A percentile compares a stretch with the other conserved stretches of the same genome.
phyloP scores from a whole-genome alignment of 1,140 invertebrate genomes.

The Panonychus citri region DNA sequence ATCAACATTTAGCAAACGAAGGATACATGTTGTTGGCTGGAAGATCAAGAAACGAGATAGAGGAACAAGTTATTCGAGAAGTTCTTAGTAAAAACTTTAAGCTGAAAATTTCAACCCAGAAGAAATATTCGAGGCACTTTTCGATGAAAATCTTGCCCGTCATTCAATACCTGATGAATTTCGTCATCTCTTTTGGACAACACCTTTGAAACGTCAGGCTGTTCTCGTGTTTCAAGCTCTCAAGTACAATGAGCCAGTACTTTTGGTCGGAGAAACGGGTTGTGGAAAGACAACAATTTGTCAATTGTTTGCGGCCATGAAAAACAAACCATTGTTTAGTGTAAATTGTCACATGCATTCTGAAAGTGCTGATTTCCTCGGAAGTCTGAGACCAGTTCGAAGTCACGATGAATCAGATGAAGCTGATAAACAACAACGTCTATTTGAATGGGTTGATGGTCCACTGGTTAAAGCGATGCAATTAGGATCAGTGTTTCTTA shows the following conservation, averaged over 20 bases:
- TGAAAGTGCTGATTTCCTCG: constrained; percentile 90
- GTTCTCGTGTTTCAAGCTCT: constrained; percentile 70
- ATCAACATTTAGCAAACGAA: constrained; percentile 88
- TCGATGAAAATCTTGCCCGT: constrained; percentile 7
- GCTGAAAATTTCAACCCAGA: constrained; percentile 37
- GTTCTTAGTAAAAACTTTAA: constrained; percentile 67
- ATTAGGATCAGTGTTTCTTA: constrained; percentile 61
- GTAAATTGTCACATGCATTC: constrained; percentile 98
- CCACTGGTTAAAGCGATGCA: constrained; percentile 77
- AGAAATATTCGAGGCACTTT: constrained; percentile 37
- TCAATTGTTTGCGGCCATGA: constrained; percentile 51
- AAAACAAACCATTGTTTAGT: constrained; percentile 37
- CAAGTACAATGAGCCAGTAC: constrained; percentile 72
- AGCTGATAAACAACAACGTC: constrained; percentile 19
- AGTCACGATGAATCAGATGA: constrained; percentile 20
- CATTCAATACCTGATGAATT: constrained; percentile 28
- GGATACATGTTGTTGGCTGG: constrained; percentile 84
- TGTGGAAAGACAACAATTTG: constrained; percentile 96
- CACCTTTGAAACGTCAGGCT: constrained; percentile 63
- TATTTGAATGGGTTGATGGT: constrained; percentile 97
- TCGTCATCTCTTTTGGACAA: constrained; percentile 76
- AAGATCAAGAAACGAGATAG: constrained; percentile 63
- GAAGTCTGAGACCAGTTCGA: constrained; percentile 71
- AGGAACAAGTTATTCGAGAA: constrained; percentile 31
- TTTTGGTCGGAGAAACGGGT: constrained; percentile 92